A percentile compares a stretch with the other conserved stretches of the same genome.
These are phyloP conservation scores for Ophion slaviceki DNA, from an alignment of 2,888 invertebrate species.

Conservation along the genomic window DNA sequence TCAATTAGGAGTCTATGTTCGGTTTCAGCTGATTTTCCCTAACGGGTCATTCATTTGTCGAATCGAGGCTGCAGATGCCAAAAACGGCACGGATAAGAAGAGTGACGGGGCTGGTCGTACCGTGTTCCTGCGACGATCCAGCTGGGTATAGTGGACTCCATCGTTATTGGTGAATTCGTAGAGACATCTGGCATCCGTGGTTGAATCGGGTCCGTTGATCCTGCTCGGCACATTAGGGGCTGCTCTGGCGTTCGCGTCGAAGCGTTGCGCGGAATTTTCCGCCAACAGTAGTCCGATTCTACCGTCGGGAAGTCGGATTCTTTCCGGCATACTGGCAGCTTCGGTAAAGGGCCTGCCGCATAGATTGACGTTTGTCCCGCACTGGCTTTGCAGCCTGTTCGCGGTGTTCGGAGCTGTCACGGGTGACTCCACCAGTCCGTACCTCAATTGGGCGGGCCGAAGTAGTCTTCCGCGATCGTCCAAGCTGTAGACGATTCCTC, in stretches of 20 bases:
- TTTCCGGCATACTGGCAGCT: constrained; percentile 19
- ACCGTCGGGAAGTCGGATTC: constrained; percentile 53
- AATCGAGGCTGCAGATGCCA: neutral
- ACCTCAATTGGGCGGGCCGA: constrained; percentile 8
- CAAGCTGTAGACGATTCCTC: constrained; percentile 2
- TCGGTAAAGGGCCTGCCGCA: neutral
- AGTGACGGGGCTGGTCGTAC: neutral
- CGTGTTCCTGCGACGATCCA: constrained; percentile 14
- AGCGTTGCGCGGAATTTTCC: constrained; percentile 29
- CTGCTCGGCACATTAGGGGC: constrained; percentile 1
- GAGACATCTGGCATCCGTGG: neutral
- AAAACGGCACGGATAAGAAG: neutral
- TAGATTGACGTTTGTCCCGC: neutral
- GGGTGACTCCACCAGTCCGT: neutral
- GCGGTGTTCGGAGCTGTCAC: neutral
- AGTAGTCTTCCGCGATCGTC: neutral
- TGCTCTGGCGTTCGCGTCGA: neutral
- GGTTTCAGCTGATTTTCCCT: neutral
- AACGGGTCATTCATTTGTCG: neutral
- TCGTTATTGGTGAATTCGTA: constrained; percentile 16
- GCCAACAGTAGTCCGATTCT: constrained; percentile 49
- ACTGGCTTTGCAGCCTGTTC: neutral
- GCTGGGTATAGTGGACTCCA: neutral
- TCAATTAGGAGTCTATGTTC: neutral
- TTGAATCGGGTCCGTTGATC: neutral